Evolutionary conservation across 1,140 invertebrate species (phyloP).

Genomic region (Neodiprion pinetum): DNA sequence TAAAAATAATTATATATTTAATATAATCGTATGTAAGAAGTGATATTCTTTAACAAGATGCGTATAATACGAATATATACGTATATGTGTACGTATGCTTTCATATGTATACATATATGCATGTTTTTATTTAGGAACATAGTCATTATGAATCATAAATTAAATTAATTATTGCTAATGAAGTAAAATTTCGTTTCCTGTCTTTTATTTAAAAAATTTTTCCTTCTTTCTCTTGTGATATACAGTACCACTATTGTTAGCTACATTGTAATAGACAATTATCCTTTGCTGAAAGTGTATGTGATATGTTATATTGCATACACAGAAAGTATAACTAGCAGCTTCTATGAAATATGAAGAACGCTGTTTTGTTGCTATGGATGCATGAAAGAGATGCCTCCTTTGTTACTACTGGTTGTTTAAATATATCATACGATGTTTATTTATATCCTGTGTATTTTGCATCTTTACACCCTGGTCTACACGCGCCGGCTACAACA

Average conservation of each 20-base stretch:
- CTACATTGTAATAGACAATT: conserved; percentile 35
- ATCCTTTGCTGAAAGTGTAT: conserved; percentile 31
- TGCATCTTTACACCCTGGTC: neutral
- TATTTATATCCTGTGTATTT: conserved; percentile 34
- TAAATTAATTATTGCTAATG: neutral
- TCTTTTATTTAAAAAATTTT: conserved; percentile 28
- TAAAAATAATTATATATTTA: conserved; percentile 35
- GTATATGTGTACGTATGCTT: neutral
- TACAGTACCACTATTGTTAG: conserved; percentile 41
- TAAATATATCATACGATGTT: conserved; percentile 53
- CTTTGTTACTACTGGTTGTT: conserved; percentile 55
- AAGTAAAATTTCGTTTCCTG: conserved; percentile 39
- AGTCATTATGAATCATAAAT: conserved; percentile 43
- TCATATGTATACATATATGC: conserved; percentile 9
- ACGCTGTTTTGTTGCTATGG: conserved; percentile 43
- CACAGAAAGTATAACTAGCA: conserved; percentile 26
- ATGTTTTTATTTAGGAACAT: conserved; percentile 44
- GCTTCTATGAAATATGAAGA: conserved; percentile 39
- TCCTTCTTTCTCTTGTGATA: conserved; percentile 41
- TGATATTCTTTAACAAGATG: conserved; percentile 41
- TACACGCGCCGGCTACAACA: neutral
- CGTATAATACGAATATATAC: conserved; percentile 21
- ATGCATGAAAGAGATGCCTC: conserved; percentile 44
- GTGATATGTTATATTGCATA: conserved; percentile 21
- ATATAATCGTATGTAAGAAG: conserved; percentile 21